Evolutionary conservation across 2,797 vertebrate genomes (phyloP).

Genomic region (Chelonia mydas): DNA sequence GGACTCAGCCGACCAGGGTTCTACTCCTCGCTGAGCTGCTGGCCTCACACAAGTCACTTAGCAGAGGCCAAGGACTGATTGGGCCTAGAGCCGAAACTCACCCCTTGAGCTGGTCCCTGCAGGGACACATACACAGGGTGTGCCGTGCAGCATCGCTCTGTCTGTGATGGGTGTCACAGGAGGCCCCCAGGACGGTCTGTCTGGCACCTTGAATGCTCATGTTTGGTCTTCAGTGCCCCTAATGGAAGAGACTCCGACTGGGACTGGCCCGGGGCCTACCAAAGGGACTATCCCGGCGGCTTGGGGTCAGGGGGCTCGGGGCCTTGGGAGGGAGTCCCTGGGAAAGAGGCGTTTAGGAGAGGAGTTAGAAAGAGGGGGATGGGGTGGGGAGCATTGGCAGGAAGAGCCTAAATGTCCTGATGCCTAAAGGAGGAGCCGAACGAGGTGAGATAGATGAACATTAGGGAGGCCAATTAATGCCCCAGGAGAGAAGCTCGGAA

Average conservation of each 20-base stretch:
- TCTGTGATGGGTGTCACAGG: neutral
- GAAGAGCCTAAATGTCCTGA: neutral
- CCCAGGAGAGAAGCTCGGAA: neutral
- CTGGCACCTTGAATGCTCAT: neutral
- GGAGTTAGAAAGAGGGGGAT: neutral
- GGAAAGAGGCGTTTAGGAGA: neutral
- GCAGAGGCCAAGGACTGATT: neutral
- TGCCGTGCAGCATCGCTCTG: fast-evolving
- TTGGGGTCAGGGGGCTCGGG: neutral
- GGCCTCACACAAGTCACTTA: neutral
- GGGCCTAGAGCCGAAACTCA: neutral
- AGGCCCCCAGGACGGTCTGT: neutral
- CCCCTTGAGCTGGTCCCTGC: neutral
- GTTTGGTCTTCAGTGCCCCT: neutral
- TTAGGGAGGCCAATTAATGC: neutral
- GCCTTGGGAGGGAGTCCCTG: neutral
- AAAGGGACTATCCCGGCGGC: neutral
- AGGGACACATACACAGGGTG: too few relatives aligned
- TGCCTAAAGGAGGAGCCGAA: neutral
- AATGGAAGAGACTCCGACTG: neutral
- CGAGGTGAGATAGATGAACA: neutral
- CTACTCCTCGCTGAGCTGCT: neutral
- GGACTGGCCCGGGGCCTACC: too few relatives aligned
- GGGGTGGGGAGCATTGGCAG: neutral
- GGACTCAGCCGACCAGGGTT: neutral